A percentile compares a stretch with the other conserved stretches of the same genome.
Conservation (phyloP, 2,888 invertebrate genomes). For the Himalopsyche tibetana region DNA sequence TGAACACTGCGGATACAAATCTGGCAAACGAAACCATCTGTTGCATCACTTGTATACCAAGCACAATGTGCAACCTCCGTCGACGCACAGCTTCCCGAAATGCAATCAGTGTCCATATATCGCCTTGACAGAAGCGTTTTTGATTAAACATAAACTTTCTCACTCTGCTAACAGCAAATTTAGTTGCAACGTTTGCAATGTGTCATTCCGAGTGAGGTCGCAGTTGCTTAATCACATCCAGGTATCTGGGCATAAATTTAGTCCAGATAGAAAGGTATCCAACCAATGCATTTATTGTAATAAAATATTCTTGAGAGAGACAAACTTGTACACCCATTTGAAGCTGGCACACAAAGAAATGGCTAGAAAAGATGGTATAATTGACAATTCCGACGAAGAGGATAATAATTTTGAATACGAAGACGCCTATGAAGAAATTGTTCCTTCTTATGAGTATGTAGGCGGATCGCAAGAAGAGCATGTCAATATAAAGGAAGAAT, state of each 20-base stretch:
- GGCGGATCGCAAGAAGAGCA: slow-evolving; percentile 68
- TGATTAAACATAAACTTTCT: slow-evolving; percentile 83
- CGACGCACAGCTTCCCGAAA: slow-evolving; percentile 85
- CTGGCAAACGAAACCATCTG: slow-evolving; percentile 83
- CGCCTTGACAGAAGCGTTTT: slow-evolving; percentile 83
- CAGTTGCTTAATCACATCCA: slow-evolving; percentile 76
- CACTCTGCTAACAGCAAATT: slow-evolving; percentile 76
- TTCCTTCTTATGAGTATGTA: slow-evolving; percentile 67
- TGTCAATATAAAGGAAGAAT: slow-evolving; percentile 71
- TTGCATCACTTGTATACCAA: slow-evolving; percentile 88
- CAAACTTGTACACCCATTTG: slow-evolving; percentile 84
- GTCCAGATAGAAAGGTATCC: slow-evolving; percentile 72
- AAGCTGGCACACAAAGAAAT: slow-evolving; percentile 81
- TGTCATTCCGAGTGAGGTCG: slow-evolving; percentile 73
- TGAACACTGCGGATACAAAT: slow-evolving; percentile 89
- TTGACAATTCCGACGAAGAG: slow-evolving; percentile 77
- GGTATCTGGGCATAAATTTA: slow-evolving; percentile 77
- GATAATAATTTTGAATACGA: slow-evolving; percentile 73
- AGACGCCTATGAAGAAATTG: slow-evolving; percentile 68
- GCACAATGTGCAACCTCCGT: slow-evolving; percentile 85
- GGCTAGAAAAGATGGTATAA: slow-evolving; percentile 81
- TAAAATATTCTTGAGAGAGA: slow-evolving; percentile 82
- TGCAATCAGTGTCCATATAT: slow-evolving; percentile 86
- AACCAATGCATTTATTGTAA: slow-evolving; percentile 85
- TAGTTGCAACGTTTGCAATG: slow-evolving; percentile 78